Evolutionary conservation across 1,140 invertebrate genomes (phyloP).

Genomic region (Thaumetopoea pityocampa): DNA sequence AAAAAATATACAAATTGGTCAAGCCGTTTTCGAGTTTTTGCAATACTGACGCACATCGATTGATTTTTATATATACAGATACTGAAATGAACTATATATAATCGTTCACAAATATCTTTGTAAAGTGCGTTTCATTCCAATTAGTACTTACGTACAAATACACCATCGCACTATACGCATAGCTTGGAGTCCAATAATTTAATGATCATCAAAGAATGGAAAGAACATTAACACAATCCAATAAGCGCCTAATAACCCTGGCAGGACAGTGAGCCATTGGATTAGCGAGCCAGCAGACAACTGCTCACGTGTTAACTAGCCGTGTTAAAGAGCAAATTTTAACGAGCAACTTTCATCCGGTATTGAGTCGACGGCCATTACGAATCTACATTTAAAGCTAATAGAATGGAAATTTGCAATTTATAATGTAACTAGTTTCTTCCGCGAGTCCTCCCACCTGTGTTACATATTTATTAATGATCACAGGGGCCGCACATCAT

Average conservation of each 20-base stretch:
- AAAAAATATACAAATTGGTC: too few relatives aligned
- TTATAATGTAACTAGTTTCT: background rate
- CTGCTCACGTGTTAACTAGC: slow-evolving; percentile 5
- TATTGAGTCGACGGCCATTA: background rate
- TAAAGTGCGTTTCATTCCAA: too few relatives aligned
- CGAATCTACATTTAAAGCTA: background rate
- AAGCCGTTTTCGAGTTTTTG: too few relatives aligned
- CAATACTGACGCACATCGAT: too few relatives aligned
- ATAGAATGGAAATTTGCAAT: slow-evolving; percentile 1
- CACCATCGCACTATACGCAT: background rate
- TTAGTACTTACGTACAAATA: too few relatives aligned
- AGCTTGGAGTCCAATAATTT: slow-evolving; percentile 11
- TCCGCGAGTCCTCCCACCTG: background rate
- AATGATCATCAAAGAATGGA: slow-evolving; percentile 11
- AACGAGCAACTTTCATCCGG: background rate
- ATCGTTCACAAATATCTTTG: too few relatives aligned
- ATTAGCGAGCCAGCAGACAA: slow-evolving; percentile 14
- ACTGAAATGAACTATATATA: too few relatives aligned
- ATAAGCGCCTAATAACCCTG: slow-evolving; percentile 24
- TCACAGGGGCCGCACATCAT: too few relatives aligned
- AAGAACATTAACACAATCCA: slow-evolving; percentile 29
- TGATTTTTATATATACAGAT: too few relatives aligned
- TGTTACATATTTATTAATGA: too few relatives aligned
- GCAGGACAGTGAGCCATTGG: slow-evolving; percentile 19
- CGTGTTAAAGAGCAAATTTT: slow-evolving; percentile 6